Percentiles rank a stretch among this genome's conserved stretches.
These are phyloP conservation scores for Patella ulyssiponensis DNA, from an alignment of 2,888 invertebrate genomes.

Conservation along the genomic window DNA sequence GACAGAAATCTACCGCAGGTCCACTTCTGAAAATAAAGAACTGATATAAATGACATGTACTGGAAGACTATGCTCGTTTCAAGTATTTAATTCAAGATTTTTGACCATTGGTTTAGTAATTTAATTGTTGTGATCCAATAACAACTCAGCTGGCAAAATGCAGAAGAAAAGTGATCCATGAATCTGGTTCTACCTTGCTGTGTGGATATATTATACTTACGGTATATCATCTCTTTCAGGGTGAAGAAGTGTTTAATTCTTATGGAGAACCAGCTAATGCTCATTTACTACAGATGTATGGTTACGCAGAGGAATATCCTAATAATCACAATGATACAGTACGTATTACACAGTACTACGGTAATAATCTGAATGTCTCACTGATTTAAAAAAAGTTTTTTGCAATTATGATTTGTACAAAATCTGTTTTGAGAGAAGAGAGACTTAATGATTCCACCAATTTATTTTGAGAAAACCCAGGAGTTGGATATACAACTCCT, in stretches of 20 bases:
- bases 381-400: not conserved
- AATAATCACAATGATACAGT: conserved; percentile 68
- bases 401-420: conserved; percentile 1
- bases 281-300: conserved; percentile 71
- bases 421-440: not conserved
- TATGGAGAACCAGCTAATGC: conserved; percentile 70
- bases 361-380: not conserved
- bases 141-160: no score
- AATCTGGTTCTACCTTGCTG: no score
- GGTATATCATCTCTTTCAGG: conserved; percentile 46
- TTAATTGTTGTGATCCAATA: no score
- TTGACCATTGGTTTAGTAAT: no score
- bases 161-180: no score
- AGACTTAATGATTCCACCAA: not conserved
- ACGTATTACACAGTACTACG: conserved; percentile 31
- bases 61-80: no score
- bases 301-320: conserved; percentile 67
- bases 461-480: no score
- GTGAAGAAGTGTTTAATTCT: conserved; percentile 71
- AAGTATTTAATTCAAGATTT: no score
- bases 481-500: not conserved
- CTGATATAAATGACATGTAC: no score
- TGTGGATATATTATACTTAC: no score
- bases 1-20: no score
- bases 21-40: no score